Evolutionary conservation across 2,888 invertebrate species (phyloP).

Genomic region (Megaustenia siamemsis): DNA sequence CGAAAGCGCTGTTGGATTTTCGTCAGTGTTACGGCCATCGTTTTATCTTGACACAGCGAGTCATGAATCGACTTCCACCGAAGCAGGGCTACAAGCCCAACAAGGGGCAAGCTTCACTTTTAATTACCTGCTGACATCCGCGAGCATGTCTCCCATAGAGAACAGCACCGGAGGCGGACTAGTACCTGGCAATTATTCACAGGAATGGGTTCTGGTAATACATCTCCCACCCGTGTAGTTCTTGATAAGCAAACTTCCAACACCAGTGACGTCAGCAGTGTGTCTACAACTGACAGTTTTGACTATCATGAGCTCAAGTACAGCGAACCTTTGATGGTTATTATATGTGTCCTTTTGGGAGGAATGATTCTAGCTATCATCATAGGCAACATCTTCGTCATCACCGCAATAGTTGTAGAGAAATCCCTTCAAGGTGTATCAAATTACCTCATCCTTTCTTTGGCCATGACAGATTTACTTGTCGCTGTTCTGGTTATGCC

Average conservation of each 20-base stretch:
- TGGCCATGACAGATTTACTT: slow-evolving; percentile 98
- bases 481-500: slow-evolving; percentile 91
- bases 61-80: not conserved
- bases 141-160: not conserved
- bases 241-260: not conserved
- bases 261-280: not conserved
- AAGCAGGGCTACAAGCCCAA: not conserved
- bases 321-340: slow-evolving; percentile 61
- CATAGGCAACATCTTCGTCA: slow-evolving; percentile 98
- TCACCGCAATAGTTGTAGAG: slow-evolving; percentile 96
- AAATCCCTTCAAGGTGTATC: slow-evolving; percentile 95
- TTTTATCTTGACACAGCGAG: not conserved
- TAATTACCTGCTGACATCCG: not conserved
- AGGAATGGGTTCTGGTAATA: slow-evolving; percentile 7
- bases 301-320: slow-evolving; percentile 64
- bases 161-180: not conserved
- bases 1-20: not conserved
- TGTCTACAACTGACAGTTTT: not conserved
- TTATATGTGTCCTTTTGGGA: slow-evolving; percentile 81
- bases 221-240: not conserved
- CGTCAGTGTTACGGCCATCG: not conserved
- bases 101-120: not conserved
- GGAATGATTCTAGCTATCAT: slow-evolving; percentile 95
- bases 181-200: slow-evolving; percentile 14
- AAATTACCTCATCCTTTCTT: slow-evolving; percentile 96